Base-by-base conservation (phyloP, 1,140 invertebrate species). In the Amyelois transitella region DNA sequence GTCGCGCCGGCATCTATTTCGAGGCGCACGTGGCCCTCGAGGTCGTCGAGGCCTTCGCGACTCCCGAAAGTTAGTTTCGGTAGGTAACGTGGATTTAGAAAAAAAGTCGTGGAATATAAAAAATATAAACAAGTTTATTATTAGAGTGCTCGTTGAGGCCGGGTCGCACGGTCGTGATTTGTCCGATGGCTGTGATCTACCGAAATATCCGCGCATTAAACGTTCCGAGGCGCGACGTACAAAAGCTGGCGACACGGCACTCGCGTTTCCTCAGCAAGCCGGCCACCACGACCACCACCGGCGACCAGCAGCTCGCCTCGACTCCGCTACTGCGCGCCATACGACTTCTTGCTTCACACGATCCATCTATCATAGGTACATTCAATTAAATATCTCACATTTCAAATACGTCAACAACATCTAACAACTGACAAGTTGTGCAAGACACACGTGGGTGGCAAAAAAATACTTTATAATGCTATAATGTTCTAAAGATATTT, bases 121-220 rank as follows among this genome's bases (percentile, higher is more conserved):
- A 85, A 87, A 87, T 84, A 86, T 87, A 87, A 87, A 87, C 84
- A 87, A 83, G 82, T 82, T 86, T 87, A 87, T 86, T 79, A 84
- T 84, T 87, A 86, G 84, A 85, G 72, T 67, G 80, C 81, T 84
- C 76, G 75, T 79, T 75, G 75, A 75, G 71, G 66, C 84, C 78
- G 81, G 82, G 84, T 83, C 82, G 84, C 76, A 85, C 75, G 81
- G 84, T 81, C 81, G 79, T 76, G 84, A 87, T 86, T 84, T 86
- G 81, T 87, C 76, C 73, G 79, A 83, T 84, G 84, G 75, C 71
- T 80, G 77, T 81, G 82, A 86, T 87, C 78, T 82, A 87, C 84
- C 69, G 76, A 87, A 87, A 87, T 87, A 87, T 72, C 74, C 84
- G 79, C 71, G 82, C 75, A 80, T 80, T 81, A 81, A 82, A 76